These are phyloP conservation scores for Oryctes rhinoceros DNA, from an alignment of 1,140 invertebrate genomes.

Conservation along the genomic window DNA sequence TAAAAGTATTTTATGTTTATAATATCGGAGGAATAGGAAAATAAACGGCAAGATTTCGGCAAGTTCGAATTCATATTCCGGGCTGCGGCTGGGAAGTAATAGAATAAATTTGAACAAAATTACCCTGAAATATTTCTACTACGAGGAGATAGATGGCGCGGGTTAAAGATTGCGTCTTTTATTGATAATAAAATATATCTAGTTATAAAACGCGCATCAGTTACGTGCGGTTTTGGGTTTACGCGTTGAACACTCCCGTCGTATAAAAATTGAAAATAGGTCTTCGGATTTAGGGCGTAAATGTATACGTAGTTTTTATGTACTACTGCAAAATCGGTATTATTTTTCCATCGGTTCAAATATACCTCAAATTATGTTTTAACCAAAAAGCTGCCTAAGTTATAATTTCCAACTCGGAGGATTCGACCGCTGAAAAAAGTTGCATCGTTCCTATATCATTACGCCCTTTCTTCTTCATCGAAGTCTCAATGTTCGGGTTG, in stretches of 20 bases:
- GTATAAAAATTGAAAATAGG: neutral
- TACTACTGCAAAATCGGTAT: too few species aligned
- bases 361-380: too few species aligned
- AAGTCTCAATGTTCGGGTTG: too few species aligned
- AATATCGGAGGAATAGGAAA: constrained; percentile 1
- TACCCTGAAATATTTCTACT: neutral
- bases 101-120: constrained; percentile 23
- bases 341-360: too few species aligned
- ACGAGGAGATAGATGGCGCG: neutral
- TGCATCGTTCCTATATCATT: too few species aligned
- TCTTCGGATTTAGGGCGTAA: neutral
- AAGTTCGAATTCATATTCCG: neutral
- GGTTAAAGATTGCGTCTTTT: neutral
- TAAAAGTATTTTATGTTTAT: constrained; percentile 20
- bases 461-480: too few species aligned
- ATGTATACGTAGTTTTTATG: too few species aligned
- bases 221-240: neutral
- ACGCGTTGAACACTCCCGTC: neutral
- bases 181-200: constrained; percentile 17
- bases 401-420: too few species aligned
- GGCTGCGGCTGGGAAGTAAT: neutral
- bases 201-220: constrained; percentile 4
- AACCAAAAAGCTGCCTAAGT: too few species aligned
- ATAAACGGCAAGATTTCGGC: constrained; percentile 13
- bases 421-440: too few species aligned